A percentile compares a stretch with the other conserved stretches of the same genome.
Conservation (phyloP, 1,140 invertebrate species). For the Lordiphosa mommai region DNA sequence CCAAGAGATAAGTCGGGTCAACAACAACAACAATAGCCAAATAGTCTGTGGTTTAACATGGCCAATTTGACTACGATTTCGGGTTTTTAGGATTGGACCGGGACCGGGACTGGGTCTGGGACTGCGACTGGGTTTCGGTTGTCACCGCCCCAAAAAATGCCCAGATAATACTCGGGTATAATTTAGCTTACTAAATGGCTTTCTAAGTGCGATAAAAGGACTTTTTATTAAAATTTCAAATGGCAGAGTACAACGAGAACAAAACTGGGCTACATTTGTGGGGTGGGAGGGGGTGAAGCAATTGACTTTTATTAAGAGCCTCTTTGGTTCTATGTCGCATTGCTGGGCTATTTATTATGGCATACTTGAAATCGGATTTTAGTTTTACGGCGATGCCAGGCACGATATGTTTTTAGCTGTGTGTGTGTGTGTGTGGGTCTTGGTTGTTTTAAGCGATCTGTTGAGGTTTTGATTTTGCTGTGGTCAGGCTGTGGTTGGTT, state of each 20-base stretch:
- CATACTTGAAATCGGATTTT: slow-evolving; percentile 58
- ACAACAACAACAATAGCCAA: slow-evolving; percentile 59
- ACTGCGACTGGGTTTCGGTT: not conserved
- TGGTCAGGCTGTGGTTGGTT: too few species aligned
- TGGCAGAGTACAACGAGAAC: slow-evolving; percentile 12
- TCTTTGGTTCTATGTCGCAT: slow-evolving; percentile 29
- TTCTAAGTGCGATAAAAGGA: slow-evolving; percentile 74
- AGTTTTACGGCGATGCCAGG: slow-evolving; percentile 30
- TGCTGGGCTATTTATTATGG: slow-evolving; percentile 59
- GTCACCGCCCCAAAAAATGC: slow-evolving; percentile 4
- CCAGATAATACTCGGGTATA: slow-evolving; percentile 59
- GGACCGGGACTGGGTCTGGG: slow-evolving; percentile 10
- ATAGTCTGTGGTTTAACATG: slow-evolving; percentile 71
- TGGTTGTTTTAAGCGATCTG: slow-evolving; percentile 3
- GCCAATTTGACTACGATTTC: slow-evolving; percentile 74
- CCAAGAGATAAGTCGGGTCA: slow-evolving; percentile 67
- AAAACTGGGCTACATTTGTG: too few species aligned
- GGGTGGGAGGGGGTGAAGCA: slow-evolving; percentile 20
- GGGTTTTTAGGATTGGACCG: slow-evolving; percentile 38
- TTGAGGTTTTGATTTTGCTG: slow-evolving; percentile 9
- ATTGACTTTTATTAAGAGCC: slow-evolving; percentile 71
- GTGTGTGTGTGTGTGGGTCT: slow-evolving; percentile 24
- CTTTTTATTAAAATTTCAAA: slow-evolving; percentile 73
- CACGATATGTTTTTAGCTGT: slow-evolving; percentile 10
- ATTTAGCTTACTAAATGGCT: slow-evolving; percentile 73